Conservation (phyloP, 2,888 invertebrate genomes). For the Sinotaia quadrata region DNA sequence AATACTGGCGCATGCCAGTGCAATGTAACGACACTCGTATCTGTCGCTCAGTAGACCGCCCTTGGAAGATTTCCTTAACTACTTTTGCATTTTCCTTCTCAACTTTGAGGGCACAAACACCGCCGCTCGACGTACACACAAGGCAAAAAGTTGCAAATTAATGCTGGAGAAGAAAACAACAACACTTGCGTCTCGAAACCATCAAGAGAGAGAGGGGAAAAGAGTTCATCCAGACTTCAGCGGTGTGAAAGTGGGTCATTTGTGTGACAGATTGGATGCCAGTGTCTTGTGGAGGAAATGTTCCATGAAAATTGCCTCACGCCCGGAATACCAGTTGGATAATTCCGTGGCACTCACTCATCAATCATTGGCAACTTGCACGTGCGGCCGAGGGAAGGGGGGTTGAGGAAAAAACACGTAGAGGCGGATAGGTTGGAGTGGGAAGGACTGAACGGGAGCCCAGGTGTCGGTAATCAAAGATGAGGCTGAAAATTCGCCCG, state of each 20-base stretch:
- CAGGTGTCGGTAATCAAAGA: background rate
- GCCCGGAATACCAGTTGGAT: constrained; percentile 11
- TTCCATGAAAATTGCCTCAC: constrained; percentile 10
- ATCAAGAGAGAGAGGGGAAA: background rate
- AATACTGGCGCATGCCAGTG: too few relatives aligned
- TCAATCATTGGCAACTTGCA: background rate
- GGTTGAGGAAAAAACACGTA: background rate
- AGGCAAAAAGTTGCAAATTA: too few relatives aligned
- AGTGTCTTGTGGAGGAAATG: constrained; percentile 2
- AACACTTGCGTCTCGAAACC: too few relatives aligned
- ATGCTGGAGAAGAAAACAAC: too few relatives aligned
- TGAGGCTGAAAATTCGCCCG: too few relatives aligned
- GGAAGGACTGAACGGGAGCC: background rate
- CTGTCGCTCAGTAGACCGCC: too few relatives aligned
- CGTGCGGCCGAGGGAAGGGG: background rate
- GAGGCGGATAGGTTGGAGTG: background rate
- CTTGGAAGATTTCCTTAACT: too few relatives aligned
- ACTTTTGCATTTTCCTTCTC: too few relatives aligned
- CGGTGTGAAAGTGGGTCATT: background rate
- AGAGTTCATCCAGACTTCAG: background rate
- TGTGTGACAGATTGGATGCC: constrained; percentile 10
- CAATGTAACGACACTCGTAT: too few relatives aligned
- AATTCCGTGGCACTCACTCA: background rate
- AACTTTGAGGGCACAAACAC: too few relatives aligned
- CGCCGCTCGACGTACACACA: too few relatives aligned